A percentile compares a stretch with the other conserved stretches of the same genome.
These are phyloP conservation scores for Macrosiphum euphorbiae DNA, from an alignment of 2,888 invertebrate genomes.

Conservation along the genomic window DNA sequence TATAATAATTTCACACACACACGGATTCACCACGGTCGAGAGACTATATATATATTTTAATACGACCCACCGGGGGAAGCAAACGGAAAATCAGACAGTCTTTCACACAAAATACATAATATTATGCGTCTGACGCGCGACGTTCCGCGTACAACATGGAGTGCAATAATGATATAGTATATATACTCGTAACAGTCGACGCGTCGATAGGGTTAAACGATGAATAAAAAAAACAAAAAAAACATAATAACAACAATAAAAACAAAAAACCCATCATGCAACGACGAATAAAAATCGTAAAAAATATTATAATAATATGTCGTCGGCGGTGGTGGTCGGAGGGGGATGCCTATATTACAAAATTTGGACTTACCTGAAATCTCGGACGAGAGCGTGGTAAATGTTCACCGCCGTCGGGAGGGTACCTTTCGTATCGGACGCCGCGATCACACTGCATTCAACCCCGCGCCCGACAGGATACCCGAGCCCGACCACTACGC, in stretches of 20 bases:
- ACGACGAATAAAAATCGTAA: not conserved
- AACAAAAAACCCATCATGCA: not conserved
- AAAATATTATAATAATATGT: not conserved
- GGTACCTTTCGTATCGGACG: constrained; percentile 45
- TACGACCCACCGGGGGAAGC: not conserved
- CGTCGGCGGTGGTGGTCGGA: not conserved
- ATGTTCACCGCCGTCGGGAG: not conserved
- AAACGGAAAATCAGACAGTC: not conserved
- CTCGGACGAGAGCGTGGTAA: not conserved
- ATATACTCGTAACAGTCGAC: not conserved
- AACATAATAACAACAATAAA: not conserved
- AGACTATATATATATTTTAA: not conserved
- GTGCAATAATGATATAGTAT: not conserved
- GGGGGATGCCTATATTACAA: not conserved
- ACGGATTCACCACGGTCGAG: not conserved
- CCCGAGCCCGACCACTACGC: not conserved
- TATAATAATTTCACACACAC: not conserved
- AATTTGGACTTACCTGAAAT: not conserved
- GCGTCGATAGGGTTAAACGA: not conserved
- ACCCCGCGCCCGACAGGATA: constrained; percentile 45
- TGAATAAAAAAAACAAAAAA: not conserved
- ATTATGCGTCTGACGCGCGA: not conserved
- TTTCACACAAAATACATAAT: not conserved
- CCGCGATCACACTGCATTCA: constrained; percentile 42
- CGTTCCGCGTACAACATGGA: not conserved